Conservation (phyloP, 2,888 invertebrate genomes). For the Tromatobia lineatoria region DNA sequence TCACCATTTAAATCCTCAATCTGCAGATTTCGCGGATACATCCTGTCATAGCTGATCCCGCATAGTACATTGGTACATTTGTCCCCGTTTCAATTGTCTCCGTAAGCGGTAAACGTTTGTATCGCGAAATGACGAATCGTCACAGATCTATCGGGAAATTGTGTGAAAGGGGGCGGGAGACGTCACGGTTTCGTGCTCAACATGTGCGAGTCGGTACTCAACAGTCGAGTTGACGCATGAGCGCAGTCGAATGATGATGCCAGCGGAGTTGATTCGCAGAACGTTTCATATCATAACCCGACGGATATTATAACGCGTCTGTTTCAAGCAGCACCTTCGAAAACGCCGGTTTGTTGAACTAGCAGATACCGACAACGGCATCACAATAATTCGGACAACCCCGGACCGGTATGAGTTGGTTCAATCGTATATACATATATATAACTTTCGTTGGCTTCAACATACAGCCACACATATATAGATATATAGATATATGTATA, state of each 20-base stretch:
- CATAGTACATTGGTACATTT: constrained; percentile 8
- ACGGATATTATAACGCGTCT: constrained; percentile 77
- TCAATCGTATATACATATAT: neutral
- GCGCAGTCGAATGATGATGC: constrained; percentile 9
- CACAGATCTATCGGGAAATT: neutral
- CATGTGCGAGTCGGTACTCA: constrained; percentile 28
- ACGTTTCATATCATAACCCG: constrained; percentile 74
- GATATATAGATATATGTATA: neutral
- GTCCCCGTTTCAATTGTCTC: constrained; percentile 23
- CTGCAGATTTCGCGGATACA: neutral
- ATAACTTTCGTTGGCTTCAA: too few species aligned
- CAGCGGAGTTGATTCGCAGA: constrained; percentile 49
- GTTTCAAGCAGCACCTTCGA: constrained; percentile 58
- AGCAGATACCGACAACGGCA: neutral
- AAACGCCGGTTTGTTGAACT: constrained; percentile 19
- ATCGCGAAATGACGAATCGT: constrained; percentile 51
- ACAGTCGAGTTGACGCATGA: constrained; percentile 43
- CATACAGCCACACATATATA: too few species aligned
- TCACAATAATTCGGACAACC: neutral
- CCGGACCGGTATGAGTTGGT: neutral
- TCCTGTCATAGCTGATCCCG: constrained; percentile 3
- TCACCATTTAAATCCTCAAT: constrained; percentile 15
- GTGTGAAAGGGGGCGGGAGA: neutral
- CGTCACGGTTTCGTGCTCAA: constrained; percentile 7
- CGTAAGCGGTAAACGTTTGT: constrained; percentile 6